Evolutionary conservation across 1,140 invertebrate genomes (phyloP).

Genomic region (Heliconius congener): DNA sequence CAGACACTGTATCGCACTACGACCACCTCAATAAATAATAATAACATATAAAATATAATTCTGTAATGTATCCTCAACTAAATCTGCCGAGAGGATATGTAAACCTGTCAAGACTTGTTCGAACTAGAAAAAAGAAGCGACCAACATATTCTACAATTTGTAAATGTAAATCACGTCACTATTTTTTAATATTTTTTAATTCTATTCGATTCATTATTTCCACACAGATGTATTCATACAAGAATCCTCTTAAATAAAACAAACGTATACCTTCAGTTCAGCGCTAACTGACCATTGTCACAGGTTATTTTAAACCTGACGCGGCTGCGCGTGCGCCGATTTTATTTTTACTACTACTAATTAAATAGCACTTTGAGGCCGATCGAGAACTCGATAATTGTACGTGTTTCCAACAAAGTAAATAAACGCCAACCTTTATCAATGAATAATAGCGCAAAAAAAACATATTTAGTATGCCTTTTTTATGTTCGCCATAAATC

Average conservation of each 20-base stretch:
- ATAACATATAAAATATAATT: neutral
- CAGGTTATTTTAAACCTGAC: conserved; percentile 67
- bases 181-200: neutral
- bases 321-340: conserved; percentile 48
- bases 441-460: conserved; percentile 16
- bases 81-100: neutral
- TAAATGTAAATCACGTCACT: neutral
- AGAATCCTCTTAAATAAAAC: conserved; percentile 14
- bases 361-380: conserved; percentile 48
- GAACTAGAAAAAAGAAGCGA: neutral
- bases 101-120: neutral
- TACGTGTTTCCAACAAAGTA: conserved; percentile 12
- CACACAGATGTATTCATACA: neutral
- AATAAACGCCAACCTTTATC: conserved; percentile 16
- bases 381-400: conserved; percentile 43
- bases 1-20: no score
- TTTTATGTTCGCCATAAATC: conserved; percentile 7
- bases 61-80: neutral
- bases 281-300: conserved; percentile 64
- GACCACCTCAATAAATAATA: neutral
- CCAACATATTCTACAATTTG: neutral
- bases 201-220: neutral
- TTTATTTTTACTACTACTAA: conserved; percentile 43
- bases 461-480: neutral
- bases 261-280: conserved; percentile 19